Conservation (phyloP, 2,113 vertebrate genomes). For the Rattus norvegicus region DNA sequence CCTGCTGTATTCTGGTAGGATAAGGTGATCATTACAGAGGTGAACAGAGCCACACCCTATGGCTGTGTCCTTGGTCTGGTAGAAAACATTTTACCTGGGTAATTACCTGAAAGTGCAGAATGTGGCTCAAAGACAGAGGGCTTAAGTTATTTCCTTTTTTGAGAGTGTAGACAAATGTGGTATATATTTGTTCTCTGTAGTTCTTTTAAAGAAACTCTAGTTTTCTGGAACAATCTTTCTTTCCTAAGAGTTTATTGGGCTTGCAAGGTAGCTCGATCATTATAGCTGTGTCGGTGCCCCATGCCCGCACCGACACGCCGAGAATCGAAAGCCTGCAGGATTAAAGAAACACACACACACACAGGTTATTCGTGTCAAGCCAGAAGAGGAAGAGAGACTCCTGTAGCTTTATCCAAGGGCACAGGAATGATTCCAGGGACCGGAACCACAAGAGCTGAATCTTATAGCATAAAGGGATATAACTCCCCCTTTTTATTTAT, state of each 20-base stretch:
- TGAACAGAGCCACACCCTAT: neutral
- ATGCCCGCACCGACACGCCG: too few species aligned
- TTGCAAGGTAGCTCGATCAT: neutral
- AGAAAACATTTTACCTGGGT: neutral
- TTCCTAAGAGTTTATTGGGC: neutral
- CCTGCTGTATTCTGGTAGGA: neutral
- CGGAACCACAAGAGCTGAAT: too few species aligned
- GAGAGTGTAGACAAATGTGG: neutral
- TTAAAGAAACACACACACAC: too few species aligned
- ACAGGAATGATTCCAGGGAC: too few species aligned
- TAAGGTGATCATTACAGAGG: neutral
- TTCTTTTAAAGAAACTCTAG: neutral
- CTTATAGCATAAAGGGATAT: too few species aligned
- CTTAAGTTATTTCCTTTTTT: neutral
- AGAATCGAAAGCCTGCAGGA: too few species aligned
- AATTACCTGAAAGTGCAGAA: neutral
- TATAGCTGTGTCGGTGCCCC: neutral
- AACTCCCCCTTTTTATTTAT: too few species aligned
- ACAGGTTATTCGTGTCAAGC: too few species aligned
- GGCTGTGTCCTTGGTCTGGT: neutral
- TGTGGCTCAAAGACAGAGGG: neutral
- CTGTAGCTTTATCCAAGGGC: too few species aligned
- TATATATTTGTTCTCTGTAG: neutral
- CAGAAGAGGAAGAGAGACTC: too few species aligned
- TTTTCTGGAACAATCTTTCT: neutral